These are phyloP conservation scores for Pachyrhynchus sulphureomaculatus DNA, from an alignment of 1,140 invertebrate genomes.

Conservation along the genomic window DNA sequence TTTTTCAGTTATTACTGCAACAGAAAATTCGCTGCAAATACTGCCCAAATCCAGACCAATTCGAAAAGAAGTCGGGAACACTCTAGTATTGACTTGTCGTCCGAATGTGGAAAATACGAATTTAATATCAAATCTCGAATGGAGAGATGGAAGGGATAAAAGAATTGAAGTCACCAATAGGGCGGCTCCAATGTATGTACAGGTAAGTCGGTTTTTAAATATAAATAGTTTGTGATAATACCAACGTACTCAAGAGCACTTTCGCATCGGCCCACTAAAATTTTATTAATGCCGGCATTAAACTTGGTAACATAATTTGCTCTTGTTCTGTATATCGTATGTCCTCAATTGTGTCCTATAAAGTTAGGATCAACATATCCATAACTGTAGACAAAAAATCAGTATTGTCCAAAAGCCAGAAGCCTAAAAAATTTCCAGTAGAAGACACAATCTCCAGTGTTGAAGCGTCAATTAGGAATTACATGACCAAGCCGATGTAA, in stretches of 20 bases:
- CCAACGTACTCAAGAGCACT: neutral
- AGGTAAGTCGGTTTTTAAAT: constrained; percentile 43
- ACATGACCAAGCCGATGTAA: no score
- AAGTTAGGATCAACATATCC: no score
- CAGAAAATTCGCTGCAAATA: constrained; percentile 57
- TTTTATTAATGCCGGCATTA: no score
- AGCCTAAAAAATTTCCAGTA: no score
- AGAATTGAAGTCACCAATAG: constrained; percentile 58
- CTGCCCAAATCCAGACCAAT: constrained; percentile 64
- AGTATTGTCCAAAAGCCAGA: no score
- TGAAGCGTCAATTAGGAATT: no score
- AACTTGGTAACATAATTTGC: no score
- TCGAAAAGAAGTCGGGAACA: constrained; percentile 67
- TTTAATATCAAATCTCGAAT: constrained; percentile 67
- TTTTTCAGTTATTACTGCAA: constrained; percentile 33
- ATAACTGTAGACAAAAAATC: no score
- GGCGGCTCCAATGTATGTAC: constrained; percentile 40
- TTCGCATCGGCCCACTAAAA: no score
- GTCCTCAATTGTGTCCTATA: no score
- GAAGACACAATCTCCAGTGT: no score
- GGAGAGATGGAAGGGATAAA: constrained; percentile 67
- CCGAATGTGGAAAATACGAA: constrained; percentile 61
- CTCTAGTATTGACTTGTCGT: constrained; percentile 69
- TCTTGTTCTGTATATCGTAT: no score
- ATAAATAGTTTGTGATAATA: neutral